Evolutionary conservation across 1,140 invertebrate species (phyloP), one percentile per base, ranked within the genome.

Genomic region (Drosophila pallidifrons): DNA sequence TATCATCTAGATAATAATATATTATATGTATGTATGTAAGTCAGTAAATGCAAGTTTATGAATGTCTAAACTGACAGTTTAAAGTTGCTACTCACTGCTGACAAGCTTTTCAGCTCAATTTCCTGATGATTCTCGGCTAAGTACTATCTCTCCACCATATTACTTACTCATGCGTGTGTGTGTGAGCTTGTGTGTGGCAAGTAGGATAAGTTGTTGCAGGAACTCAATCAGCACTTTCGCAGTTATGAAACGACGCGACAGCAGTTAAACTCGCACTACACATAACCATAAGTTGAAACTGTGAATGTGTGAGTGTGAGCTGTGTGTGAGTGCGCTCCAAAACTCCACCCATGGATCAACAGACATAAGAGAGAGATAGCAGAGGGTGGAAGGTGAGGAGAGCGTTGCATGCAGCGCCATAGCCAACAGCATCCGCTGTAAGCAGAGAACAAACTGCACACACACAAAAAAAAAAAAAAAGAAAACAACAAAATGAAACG

Each of bases 361-460:
- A 32, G 45, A 32, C 45, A 55, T 6, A 32, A 2, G 35, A 49
- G 35, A 43, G 30, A 69, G 72, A 66, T 65, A 71, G 65, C n/a
- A 0, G 52, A 2, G 8, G 45, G 35, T 1, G 15, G 10, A 28
- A 15, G 2, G 58, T 28, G 49, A 3, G 16, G 1, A 43, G 46
- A 52, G 30, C 20, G 20, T 25, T 8, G 49, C 2, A 45, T 20
- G 30, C 57, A 15, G 38, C 57, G 52, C 16, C 45, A 69, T 20
- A 32, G 45, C 30, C 59, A 51, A 65, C 65, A 52, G 74, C 82
- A 81, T 81, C 74, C 82, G 82, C 49, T 85, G 69, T 77, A 58
- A 45, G 63, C 64, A 13, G 35, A 63, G 58, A 57, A 64, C 67
- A 75, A 63, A 60, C 57, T 60, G 71, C 65, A 11, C 7, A 25